Conservation (phyloP, 2,888 invertebrate genomes). For the Pseudoips prasinana region DNA sequence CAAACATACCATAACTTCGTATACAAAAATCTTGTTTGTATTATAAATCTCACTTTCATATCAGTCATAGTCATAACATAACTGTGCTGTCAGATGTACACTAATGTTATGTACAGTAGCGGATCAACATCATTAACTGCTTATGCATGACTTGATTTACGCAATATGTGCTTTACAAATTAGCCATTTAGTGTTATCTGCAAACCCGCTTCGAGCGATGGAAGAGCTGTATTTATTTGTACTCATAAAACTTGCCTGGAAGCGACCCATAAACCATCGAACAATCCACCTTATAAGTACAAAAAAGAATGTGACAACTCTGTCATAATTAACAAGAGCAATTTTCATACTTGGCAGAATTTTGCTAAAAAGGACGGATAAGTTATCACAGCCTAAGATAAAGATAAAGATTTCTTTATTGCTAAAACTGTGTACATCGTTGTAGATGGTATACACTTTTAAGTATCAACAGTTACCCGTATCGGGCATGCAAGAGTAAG, state of each 20-base stretch:
- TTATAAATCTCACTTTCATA: slow-evolving; percentile 48
- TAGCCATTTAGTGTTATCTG: slow-evolving; percentile 72
- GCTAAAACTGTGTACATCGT: too few relatives aligned
- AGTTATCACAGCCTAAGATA: too few relatives aligned
- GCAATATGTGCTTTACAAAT: slow-evolving; percentile 66
- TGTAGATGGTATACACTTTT: too few relatives aligned
- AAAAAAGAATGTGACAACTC: slow-evolving; percentile 9
- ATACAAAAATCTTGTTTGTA: not conserved
- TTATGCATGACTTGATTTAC: slow-evolving; percentile 61
- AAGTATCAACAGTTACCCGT: too few relatives aligned
- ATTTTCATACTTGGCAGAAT: too few relatives aligned
- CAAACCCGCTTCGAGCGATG: slow-evolving; percentile 45
- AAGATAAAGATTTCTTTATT: too few relatives aligned
- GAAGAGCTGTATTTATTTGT: slow-evolving; percentile 41
- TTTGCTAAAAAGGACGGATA: too few relatives aligned
- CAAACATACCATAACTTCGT: too few relatives aligned
- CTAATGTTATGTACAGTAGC: slow-evolving; percentile 45
- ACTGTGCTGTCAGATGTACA: slow-evolving; percentile 40
- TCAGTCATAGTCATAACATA: slow-evolving; percentile 41
- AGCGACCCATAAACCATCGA: slow-evolving; percentile 21
- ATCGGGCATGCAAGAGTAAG: too few relatives aligned
- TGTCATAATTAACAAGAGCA: too few relatives aligned
- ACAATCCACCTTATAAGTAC: slow-evolving; percentile 11
- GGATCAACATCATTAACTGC: slow-evolving; percentile 46
- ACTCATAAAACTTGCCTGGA: slow-evolving; percentile 43